Evolutionary conservation across 2,797 vertebrate species (phyloP).

Genomic region (Bovichtus diacanthus): DNA sequence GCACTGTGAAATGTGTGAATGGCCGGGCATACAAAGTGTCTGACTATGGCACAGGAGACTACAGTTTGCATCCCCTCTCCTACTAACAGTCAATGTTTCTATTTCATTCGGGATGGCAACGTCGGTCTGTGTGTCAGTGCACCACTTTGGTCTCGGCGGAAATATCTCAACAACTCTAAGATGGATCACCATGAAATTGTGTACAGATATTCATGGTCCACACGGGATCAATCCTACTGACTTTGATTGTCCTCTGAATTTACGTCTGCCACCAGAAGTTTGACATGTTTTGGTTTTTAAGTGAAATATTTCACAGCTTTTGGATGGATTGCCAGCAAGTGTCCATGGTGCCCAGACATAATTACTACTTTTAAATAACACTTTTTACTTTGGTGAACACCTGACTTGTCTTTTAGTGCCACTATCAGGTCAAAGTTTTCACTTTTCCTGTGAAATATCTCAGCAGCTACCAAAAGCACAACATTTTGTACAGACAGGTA

Average conservation of each 20-base stretch:
- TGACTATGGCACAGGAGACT: background rate
- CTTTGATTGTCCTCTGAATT: background rate
- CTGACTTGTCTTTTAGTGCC: background rate
- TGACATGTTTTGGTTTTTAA: background rate
- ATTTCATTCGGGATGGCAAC: background rate
- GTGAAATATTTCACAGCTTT: background rate
- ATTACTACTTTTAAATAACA: background rate
- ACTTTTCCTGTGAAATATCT: no score
- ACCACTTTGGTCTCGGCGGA: background rate
- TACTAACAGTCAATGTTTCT: constrained; percentile 17
- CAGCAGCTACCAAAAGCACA: no score
- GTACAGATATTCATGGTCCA: no score
- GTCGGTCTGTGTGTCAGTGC: constrained; percentile 1
- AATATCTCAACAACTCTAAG: background rate
- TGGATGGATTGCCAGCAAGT: background rate
- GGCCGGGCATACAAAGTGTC: background rate
- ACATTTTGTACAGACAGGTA: no score
- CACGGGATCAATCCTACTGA: no score
- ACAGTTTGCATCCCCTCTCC: background rate
- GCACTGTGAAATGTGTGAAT: background rate
- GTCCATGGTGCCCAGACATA: background rate
- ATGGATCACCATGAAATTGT: no score
- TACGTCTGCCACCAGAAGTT: background rate
- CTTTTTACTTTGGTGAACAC: no score
- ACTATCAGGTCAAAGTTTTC: background rate